Percentiles rank a stretch among this genome's conserved stretches.
These are phyloP conservation scores for Prosopocoilus inquinatus DNA, from an alignment of 2,888 invertebrate genomes.

Conservation along the genomic window DNA sequence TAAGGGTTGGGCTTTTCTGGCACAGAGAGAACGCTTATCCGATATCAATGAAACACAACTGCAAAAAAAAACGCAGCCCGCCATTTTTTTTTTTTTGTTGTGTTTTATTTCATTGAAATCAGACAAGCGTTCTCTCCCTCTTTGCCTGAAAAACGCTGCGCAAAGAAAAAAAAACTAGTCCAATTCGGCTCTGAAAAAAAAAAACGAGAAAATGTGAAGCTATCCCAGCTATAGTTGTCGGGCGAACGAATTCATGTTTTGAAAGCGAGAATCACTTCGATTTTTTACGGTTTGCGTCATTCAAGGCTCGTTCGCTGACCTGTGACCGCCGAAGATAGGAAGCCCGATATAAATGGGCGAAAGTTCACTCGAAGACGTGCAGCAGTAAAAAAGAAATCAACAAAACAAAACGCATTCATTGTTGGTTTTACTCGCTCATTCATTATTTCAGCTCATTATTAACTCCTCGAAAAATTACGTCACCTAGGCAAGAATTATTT, in stretches of 20 bases:
- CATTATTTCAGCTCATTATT: conserved; percentile 3
- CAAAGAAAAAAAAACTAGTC: too few species aligned
- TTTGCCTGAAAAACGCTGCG: too few species aligned
- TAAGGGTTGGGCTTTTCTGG: too few species aligned
- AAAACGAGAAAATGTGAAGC: background rate
- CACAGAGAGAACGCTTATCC: too few species aligned
- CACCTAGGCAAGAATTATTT: background rate
- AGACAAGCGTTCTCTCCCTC: too few species aligned
- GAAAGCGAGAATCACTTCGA: background rate
- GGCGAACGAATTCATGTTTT: background rate
- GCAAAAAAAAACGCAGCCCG: too few species aligned
- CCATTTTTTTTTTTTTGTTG: too few species aligned
- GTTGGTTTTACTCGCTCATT: background rate
- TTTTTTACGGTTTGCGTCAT: background rate
- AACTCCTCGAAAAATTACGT: background rate
- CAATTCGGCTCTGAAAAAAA: too few species aligned
- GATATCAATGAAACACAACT: too few species aligned
- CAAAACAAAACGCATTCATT: background rate
- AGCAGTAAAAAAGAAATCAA: background rate
- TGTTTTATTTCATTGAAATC: too few species aligned
- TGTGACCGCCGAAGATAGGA: background rate
- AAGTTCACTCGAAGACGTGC: background rate
- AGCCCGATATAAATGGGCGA: background rate
- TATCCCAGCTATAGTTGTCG: too few species aligned
- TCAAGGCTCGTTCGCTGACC: background rate